Evolutionary conservation across 2,888 invertebrate genomes (phyloP).

Genomic region (Aspidapion aeneum): DNA sequence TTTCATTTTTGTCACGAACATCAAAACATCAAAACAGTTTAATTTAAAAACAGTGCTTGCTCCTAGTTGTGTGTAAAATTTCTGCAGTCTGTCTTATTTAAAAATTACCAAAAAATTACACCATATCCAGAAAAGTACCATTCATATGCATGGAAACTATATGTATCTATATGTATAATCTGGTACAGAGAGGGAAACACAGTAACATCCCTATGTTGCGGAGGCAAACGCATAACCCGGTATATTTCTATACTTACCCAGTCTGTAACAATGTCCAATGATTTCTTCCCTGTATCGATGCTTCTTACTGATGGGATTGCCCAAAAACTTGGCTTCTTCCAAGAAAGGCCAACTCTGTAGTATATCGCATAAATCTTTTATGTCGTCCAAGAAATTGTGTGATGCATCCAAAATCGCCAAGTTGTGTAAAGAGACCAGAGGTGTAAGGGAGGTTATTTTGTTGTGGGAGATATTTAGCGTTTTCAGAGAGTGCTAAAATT

Average conservation of each 20-base stretch:
- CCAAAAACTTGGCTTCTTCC: constrained; percentile 55
- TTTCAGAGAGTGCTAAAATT: constrained; percentile 54
- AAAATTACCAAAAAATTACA: too few species aligned
- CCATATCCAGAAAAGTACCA: too few species aligned
- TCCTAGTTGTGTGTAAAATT: too few species aligned
- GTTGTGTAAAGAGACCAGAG: constrained; percentile 52
- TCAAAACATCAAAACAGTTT: too few species aligned
- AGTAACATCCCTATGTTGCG: too few species aligned
- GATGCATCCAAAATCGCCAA: constrained; percentile 56
- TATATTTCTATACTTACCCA: constrained; percentile 60
- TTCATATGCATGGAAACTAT: too few species aligned
- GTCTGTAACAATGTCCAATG: constrained; percentile 57
- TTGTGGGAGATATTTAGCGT: constrained; percentile 63
- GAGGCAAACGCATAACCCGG: too few species aligned
- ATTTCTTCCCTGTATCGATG: constrained; percentile 66
- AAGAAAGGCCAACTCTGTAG: constrained; percentile 56
- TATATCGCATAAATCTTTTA: constrained; percentile 53
- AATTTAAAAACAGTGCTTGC: too few species aligned
- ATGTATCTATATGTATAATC: too few species aligned
- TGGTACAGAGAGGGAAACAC: too few species aligned
- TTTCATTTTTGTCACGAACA: too few species aligned
- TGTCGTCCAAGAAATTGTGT: constrained; percentile 56
- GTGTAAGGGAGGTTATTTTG: constrained; percentile 54
- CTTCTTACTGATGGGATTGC: constrained; percentile 61
- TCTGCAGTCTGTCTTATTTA: too few species aligned